These are phyloP conservation scores for Masticophis lateralis DNA, from an alignment of 2,797 vertebrate genomes.

Conservation along the genomic window DNA sequence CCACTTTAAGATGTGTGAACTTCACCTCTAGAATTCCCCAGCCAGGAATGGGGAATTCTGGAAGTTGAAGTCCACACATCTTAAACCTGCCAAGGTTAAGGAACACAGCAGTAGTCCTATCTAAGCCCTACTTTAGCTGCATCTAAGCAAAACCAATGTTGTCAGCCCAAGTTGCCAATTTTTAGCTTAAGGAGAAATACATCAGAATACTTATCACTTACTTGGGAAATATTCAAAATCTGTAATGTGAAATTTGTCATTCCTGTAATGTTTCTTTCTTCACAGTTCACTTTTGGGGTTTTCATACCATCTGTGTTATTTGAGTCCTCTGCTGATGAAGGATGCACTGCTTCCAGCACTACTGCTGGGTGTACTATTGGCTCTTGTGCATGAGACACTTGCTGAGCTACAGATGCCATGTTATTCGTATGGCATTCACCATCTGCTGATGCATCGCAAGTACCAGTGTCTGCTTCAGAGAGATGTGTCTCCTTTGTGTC, in stretches of 20 bases:
- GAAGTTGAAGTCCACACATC: not conserved
- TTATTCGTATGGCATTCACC: constrained; percentile 60
- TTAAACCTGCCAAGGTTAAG: not conserved
- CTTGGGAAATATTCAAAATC: constrained; percentile 90
- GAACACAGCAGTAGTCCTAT: not conserved
- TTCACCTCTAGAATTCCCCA: not conserved
- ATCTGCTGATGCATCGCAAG: constrained; percentile 48
- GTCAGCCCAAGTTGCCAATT: not conserved
- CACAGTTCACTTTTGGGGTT: constrained; percentile 89
- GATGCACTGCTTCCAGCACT: constrained; percentile 69
- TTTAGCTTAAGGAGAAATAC: not conserved
- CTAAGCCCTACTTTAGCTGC: not conserved
- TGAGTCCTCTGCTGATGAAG: constrained; percentile 64
- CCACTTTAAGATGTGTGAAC: not conserved
- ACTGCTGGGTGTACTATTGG: constrained; percentile 49
- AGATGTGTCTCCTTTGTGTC: constrained; percentile 64
- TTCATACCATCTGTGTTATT: constrained; percentile 83
- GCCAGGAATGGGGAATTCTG: not conserved
- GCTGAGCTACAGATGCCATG: not conserved
- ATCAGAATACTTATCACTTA: constrained; percentile 41
- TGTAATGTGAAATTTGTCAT: constrained; percentile 76
- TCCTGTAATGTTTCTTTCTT: constrained; percentile 82
- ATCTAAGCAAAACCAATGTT: not conserved
- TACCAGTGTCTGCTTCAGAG: constrained; percentile 29
- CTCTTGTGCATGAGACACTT: constrained; percentile 8